Base-by-base conservation (phyloP, 2,888 invertebrate genomes). In the Lymantria dispar region DNA sequence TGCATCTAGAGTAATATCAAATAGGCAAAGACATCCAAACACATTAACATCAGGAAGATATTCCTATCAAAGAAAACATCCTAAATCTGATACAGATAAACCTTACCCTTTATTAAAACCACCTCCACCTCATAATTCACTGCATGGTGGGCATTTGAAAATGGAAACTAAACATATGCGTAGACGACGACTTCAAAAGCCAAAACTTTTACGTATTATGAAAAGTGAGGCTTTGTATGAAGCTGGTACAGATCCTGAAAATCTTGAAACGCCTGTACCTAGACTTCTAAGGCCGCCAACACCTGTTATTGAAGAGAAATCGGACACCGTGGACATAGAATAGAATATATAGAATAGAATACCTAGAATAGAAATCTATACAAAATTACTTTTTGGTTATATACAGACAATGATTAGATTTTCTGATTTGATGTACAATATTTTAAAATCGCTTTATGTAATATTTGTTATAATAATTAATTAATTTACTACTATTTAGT, bases 41-140 rank as follows among this genome's bases (percentile, higher is more conserved):
- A 67, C 76, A 33, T 53, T 83, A 38, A 37, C 72, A 43, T 58
- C 80, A 10, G 77, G 77, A 9, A 78, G 85, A 38, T 75, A 80
- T 60, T 54, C 75, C 1, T 74, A 70, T 70, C 80, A 74, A 54
- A 82, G 82, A 43, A 88, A 83, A 60, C 79, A 84, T 68, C 83
- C 84, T 1, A 87, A 84, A 61, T 69, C 74, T 41, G 76, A 83
- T 37, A 53, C 80, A 0, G 70, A 72, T 9, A 91, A 87, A 54
- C 92, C 91, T 1, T 87, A 91, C 57, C 90, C 88, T 11, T 63
- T 92, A 14, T 60, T 92, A 33, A 89, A 89, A 65, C 91, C 91
- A 33, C 91, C 92, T 40, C 85, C 89, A 7, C 79, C 76, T 0
- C 80, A 76, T 0, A 79, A 76, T n/a, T 65, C 58, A 7, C 55